Evolutionary conservation across 2,888 invertebrate genomes (phyloP), one percentile per base, ranked within the genome.

Genomic region (Eupeodes luniger): DNA sequence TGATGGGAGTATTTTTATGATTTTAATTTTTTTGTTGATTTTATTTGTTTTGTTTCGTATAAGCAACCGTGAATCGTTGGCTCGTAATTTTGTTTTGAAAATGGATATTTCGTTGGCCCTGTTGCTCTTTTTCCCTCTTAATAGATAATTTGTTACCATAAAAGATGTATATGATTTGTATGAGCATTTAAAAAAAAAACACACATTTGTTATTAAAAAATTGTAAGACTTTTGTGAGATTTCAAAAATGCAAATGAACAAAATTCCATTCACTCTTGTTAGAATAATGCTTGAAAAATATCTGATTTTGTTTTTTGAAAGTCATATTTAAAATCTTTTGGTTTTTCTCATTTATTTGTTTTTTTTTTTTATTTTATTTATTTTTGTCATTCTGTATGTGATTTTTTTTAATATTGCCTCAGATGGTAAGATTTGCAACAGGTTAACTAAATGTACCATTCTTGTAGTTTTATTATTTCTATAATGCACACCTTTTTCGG

Each of bases 21-120:
- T 59, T 59, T 72, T n/a, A 27, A 27, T 55, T 44, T 57, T 57
- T 57, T 44, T 44, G 7, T 69, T 53, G 5, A 55, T 78, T 82
- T 79, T 86, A 87, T 78, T 69, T 85, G 85, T 88, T 81, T 88
- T 88, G 81, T 84, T 88, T 85, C 81, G 88, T 88, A 70, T 70
- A 78, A 81, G 85, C 81, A 88, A 88, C 77, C 85, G 88, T 88
- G 88, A 88, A 69, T 88, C 84, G 84, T 88, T 85, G 81, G 85
- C 81, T 88, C 85, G 85, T 88, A 85, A 16, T 72, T 70, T 69
- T 83, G 27, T 87, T 87, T 85, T 88, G 88, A 85, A 81, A 85
- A 85, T 88, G 88, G 69, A 85, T 88, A 88, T 88, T 85, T 85
- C 88, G 88, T 88, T 88, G 88, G 81, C 88, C 88, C 85, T 81